phyloP scores from a whole-genome alignment of 2,888 invertebrate genomes.

The Scelioninae gen. 1 region DNA sequence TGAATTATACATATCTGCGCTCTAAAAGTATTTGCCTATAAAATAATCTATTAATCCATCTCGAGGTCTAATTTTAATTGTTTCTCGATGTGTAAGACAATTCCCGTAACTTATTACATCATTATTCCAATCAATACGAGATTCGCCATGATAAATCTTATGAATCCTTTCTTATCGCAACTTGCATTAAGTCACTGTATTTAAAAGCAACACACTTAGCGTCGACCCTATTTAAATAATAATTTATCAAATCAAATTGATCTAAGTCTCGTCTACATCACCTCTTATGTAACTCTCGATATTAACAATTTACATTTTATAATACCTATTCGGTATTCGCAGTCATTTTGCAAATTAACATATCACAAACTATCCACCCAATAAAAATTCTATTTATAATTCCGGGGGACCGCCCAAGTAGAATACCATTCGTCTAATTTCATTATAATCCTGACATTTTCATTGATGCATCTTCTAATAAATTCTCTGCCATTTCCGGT shows the following conservation, averaged over 20 bases:
- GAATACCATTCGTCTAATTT: constrained; percentile 37
- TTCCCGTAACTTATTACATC: constrained; percentile 31
- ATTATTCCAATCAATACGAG: constrained; percentile 28
- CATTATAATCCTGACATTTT: constrained; percentile 34
- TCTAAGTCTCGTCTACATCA: constrained; percentile 11
- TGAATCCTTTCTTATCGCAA: constrained; percentile 19
- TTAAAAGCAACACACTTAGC: constrained; percentile 25
- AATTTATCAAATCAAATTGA: constrained; percentile 47
- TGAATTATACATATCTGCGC: too few relatives aligned
- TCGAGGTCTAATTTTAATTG: constrained; percentile 41
- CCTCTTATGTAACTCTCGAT: constrained; percentile 30
- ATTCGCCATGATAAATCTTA: constrained; percentile 36
- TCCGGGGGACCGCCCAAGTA: constrained; percentile 35
- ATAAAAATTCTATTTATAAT: constrained; percentile 38
- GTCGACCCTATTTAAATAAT: constrained; percentile 12
- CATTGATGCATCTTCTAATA: constrained; percentile 44
- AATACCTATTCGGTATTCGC: constrained; percentile 18
- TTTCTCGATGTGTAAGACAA: constrained; percentile 30
- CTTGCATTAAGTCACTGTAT: constrained; percentile 25
- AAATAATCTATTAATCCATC: constrained; percentile 24
- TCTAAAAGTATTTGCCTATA: neutral
- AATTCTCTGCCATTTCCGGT: constrained; percentile 38
- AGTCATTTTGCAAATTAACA: constrained; percentile 31
- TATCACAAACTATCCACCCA: constrained; percentile 29
- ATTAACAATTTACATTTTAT: constrained; percentile 34